These are phyloP conservation scores for Hippolais icterina DNA, from an alignment of 2,113 vertebrate species.

Conservation along the genomic window DNA sequence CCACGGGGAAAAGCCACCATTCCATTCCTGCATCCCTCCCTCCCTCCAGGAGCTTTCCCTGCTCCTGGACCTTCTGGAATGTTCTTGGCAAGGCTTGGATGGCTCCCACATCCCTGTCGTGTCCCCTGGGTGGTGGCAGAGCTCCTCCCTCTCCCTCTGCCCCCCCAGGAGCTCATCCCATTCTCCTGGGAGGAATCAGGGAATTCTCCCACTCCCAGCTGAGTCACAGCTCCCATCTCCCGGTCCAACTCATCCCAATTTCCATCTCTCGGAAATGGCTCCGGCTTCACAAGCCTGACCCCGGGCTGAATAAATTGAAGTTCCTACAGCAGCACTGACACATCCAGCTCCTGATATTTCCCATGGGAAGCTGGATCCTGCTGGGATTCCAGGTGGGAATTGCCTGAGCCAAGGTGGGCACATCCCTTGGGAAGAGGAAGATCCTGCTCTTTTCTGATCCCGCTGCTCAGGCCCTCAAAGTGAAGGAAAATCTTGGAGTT, in stretches of 20 bases:
- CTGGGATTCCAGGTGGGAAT: not conserved
- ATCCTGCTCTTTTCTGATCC: not conserved
- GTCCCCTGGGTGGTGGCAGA: not conserved
- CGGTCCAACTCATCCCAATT: not conserved
- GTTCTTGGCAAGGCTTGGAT: not conserved
- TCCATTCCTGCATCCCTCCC: rapidly evolving
- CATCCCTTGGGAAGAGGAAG: not conserved
- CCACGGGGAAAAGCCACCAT: not conserved
- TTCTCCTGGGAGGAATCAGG: not conserved
- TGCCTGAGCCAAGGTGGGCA: not conserved
- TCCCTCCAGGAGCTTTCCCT: not conserved
- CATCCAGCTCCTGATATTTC: not conserved
- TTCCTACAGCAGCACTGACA: not conserved
- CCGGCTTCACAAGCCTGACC: not conserved
- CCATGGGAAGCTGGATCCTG: not conserved
- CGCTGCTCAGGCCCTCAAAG: not conserved
- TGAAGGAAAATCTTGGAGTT: not conserved
- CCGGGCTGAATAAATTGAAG: rapidly evolving
- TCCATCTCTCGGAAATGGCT: not conserved
- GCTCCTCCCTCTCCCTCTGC: not conserved
- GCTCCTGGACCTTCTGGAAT: not conserved
- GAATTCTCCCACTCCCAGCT: not conserved
- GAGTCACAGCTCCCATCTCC: not conserved
- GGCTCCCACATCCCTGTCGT: not conserved
- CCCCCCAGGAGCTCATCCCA: not conserved